A percentile compares a stretch with the other conserved stretches of the same genome.
These are phyloP conservation scores for Antheraea yamamai DNA, from an alignment of 2,888 invertebrate genomes.

Conservation along the genomic window DNA sequence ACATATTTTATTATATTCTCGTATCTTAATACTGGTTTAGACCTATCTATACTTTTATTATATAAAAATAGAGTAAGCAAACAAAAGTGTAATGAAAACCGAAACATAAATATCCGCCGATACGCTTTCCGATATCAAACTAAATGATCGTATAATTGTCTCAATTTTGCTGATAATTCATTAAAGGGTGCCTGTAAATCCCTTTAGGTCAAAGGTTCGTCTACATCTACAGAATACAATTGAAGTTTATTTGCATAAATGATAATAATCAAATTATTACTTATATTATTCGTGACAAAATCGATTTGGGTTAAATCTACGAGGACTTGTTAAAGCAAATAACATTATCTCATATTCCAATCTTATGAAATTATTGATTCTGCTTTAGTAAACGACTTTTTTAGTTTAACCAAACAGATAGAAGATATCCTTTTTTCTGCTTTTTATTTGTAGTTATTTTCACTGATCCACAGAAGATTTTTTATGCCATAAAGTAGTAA, in stretches of 20 bases:
- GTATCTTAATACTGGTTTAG: too few relatives aligned
- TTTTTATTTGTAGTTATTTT: too few relatives aligned
- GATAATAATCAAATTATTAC: not conserved
- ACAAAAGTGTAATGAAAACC: not conserved
- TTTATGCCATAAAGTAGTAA: not conserved
- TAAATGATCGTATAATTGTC: not conserved
- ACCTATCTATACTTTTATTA: too few relatives aligned
- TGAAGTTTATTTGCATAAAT: not conserved
- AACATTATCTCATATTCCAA: not conserved
- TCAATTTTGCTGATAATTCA: not conserved
- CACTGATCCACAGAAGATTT: not conserved
- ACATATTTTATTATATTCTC: too few relatives aligned
- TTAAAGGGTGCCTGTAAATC: not conserved
- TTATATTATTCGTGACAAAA: not conserved
- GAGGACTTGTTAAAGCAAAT: not conserved
- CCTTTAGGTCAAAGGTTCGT: not conserved
- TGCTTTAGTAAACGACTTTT: not conserved
- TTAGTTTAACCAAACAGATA: not conserved
- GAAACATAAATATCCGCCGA: not conserved
- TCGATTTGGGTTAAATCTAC: not conserved
- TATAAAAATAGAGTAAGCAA: not conserved
- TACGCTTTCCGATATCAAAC: not conserved
- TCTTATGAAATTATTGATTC: not conserved
- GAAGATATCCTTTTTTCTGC: too few relatives aligned
- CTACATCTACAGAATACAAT: not conserved